Conservation (phyloP, 2,888 invertebrate species). For the Leucophenga montana region DNA sequence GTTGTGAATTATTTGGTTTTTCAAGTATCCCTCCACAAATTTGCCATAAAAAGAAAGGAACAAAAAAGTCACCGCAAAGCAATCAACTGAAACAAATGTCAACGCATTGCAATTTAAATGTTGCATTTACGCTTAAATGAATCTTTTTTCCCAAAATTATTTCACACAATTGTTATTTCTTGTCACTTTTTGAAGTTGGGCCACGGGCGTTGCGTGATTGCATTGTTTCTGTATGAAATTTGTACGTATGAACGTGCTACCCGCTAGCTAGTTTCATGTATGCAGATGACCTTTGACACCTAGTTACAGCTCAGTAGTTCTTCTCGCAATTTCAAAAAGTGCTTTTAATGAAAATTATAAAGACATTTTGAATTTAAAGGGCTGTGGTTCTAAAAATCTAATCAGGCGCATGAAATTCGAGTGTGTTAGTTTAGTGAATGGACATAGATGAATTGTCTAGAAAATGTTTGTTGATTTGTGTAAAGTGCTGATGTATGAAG, state of each 20-base stretch:
- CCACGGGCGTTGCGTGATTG: slow-evolving; percentile 3
- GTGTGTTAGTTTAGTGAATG: no score
- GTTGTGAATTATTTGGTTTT: slow-evolving; percentile 4
- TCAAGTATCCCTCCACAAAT: background rate
- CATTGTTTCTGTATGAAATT: background rate
- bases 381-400: no score
- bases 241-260: no score
- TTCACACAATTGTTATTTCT: background rate
- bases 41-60: no score
- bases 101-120: slow-evolving; percentile 22
- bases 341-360: no score
- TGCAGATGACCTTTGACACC: slow-evolving; percentile 55
- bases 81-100: slow-evolving; percentile 13
- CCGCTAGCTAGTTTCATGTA: slow-evolving; percentile 22
- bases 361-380: no score
- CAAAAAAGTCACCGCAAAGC: slow-evolving; percentile 7
- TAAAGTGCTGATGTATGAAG: no score
- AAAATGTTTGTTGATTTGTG: no score
- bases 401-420: no score
- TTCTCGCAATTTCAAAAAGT: no score
- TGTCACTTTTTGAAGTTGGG: background rate
- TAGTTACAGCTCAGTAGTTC: slow-evolving; percentile 33
- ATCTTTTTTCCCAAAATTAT: background rate
- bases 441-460: no score
- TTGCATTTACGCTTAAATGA: slow-evolving; percentile 35